Percentiles rank a stretch among this genome's conserved stretches.
Conservation (phyloP, 2,113 vertebrate genomes). For the Nannospalax galili region DNA sequence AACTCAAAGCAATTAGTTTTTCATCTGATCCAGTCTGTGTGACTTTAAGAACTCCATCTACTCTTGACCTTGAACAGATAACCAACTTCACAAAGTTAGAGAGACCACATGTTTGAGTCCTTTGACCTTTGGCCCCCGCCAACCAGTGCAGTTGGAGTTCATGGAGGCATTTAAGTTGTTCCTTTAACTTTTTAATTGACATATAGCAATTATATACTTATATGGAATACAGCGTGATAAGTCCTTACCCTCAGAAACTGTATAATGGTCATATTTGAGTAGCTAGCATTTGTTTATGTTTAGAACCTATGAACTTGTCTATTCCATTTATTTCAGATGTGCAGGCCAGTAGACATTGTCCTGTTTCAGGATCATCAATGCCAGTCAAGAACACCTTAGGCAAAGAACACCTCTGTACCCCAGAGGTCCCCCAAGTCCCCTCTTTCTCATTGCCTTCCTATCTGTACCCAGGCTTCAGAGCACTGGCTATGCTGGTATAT, state of each 20-base stretch:
- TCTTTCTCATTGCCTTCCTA: not conserved
- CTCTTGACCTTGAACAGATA: not conserved
- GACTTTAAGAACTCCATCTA: not conserved
- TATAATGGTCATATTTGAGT: no score
- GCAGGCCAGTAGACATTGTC: not conserved
- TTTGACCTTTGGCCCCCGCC: not conserved
- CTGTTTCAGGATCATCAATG: not conserved
- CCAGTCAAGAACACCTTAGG: not conserved
- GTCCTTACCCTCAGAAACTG: not conserved
- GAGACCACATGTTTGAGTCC: not conserved
- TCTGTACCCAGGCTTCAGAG: not conserved
- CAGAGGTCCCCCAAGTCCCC: not conserved
- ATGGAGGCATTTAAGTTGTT: not conserved
- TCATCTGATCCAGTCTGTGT: not conserved
- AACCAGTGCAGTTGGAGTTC: not conserved
- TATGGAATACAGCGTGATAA: no score
- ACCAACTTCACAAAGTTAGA: not conserved
- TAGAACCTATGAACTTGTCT: not conserved
- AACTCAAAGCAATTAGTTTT: not conserved
- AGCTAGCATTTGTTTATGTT: not conserved
- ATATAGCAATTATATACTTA: not conserved
- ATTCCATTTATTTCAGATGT: not conserved
- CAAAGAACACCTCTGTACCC: not conserved
- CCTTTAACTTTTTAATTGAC: not conserved
- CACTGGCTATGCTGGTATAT: not conserved